These are phyloP conservation scores for Pteromalus puparum DNA, from an alignment of 1,140 invertebrate genomes.

Conservation along the genomic window DNA sequence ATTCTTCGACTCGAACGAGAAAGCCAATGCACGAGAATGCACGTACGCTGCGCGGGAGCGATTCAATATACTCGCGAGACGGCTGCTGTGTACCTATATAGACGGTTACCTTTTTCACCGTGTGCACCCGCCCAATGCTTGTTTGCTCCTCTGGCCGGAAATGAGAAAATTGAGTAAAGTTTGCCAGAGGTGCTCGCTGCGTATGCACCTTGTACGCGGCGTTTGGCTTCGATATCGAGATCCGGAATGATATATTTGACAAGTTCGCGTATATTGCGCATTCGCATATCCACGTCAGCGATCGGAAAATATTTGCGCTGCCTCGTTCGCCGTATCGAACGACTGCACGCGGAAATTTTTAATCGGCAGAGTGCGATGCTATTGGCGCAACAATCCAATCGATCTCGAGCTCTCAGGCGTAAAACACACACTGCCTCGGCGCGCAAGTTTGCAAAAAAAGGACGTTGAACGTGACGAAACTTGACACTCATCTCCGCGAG, in stretches of 20 bases:
- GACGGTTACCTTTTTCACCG: neutral
- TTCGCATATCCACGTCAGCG: neutral
- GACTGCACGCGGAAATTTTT: too few relatives aligned
- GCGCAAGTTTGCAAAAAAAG: too few relatives aligned
- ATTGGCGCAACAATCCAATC: too few relatives aligned
- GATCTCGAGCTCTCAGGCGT: too few relatives aligned
- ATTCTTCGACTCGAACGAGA: constrained; percentile 12
- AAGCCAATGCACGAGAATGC: neutral
- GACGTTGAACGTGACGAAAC: neutral
- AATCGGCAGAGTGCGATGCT: too few relatives aligned
- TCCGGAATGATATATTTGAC: constrained; percentile 9
- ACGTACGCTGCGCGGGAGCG: neutral
- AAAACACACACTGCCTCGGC: too few relatives aligned
- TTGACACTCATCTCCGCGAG: neutral
- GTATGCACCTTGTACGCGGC: neutral
- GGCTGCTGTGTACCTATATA: neutral
- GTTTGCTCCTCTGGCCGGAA: constrained; percentile 4
- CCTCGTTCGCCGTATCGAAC: too few relatives aligned
- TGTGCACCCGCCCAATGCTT: neutral
- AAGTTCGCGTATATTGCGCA: neutral
- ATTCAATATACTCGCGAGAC: constrained; percentile 6
- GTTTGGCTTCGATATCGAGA: neutral
- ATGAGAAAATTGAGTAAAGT: constrained; percentile 11
- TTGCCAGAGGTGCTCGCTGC: neutral
- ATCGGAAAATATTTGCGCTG: too few relatives aligned